Percentiles rank a stretch among this genome's conserved stretches.
phyloP scores from a whole-genome alignment of 2,113 vertebrate genomes.

The Indri indri region DNA sequence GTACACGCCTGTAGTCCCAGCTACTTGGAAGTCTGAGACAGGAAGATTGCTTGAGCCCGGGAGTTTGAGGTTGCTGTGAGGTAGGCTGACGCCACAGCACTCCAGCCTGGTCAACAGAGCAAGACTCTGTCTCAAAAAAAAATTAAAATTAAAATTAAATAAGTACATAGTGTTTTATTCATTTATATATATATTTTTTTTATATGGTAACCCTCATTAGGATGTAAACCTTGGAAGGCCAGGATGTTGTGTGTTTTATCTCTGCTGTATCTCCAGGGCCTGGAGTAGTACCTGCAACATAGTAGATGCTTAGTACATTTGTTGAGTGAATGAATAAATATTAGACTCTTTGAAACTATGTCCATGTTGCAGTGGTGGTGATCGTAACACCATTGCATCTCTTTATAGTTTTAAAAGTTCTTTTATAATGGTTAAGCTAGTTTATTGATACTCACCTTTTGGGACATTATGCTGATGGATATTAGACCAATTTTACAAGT shows the following conservation, averaged over 20 bases:
- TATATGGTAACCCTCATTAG: background rate
- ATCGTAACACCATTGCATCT: background rate
- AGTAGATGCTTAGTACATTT: background rate
- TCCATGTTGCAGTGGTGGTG: background rate
- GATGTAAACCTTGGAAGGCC: background rate
- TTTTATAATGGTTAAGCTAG: slow-evolving; percentile 18
- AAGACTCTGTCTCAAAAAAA: too few species aligned
- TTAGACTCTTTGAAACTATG: background rate
- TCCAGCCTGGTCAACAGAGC: too few species aligned
- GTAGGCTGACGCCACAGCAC: too few species aligned
- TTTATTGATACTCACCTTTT: slow-evolving; percentile 12
- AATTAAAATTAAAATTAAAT: background rate
- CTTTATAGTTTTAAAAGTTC: background rate
- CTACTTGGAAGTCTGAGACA: too few species aligned
- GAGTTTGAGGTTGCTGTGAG: too few species aligned
- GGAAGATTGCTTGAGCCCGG: too few species aligned
- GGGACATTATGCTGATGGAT: background rate
- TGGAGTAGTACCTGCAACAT: background rate
- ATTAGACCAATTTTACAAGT: background rate
- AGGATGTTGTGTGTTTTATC: background rate
- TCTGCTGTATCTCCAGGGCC: background rate
- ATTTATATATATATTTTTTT: background rate
- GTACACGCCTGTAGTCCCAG: too few species aligned
- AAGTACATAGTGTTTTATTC: background rate
- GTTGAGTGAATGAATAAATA: background rate